Conservation (phyloP, 2,888 invertebrate species). For the Volucella bombylans region DNA sequence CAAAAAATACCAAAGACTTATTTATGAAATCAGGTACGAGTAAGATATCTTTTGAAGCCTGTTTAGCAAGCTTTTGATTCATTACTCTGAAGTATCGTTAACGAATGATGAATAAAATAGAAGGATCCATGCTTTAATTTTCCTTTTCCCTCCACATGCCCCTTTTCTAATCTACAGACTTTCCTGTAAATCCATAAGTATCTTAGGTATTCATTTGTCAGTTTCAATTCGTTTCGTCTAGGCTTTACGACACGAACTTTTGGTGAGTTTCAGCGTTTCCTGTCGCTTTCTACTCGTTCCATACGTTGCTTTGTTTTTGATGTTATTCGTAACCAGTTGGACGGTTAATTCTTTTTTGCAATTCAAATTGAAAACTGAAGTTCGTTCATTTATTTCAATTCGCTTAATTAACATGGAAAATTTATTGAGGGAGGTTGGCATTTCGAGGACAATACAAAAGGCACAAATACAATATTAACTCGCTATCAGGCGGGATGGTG, state of each 20-base stretch:
- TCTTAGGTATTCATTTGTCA: background rate
- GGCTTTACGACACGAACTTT: constrained; percentile 53
- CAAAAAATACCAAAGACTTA: too few relatives aligned
- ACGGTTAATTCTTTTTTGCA: constrained; percentile 32
- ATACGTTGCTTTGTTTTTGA: constrained; percentile 46
- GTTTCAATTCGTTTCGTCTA: constrained; percentile 28
- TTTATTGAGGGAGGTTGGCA: constrained; percentile 56
- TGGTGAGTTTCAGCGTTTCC: constrained; percentile 32
- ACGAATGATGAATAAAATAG: too few relatives aligned
- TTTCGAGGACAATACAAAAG: constrained; percentile 40
- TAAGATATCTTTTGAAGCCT: too few relatives aligned
- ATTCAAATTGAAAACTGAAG: constrained; percentile 53
- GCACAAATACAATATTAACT: background rate
- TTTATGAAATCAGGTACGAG: too few relatives aligned
- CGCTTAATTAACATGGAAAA: constrained; percentile 67
- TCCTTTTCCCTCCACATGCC: constrained; percentile 27
- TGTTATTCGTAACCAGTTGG: constrained; percentile 39
- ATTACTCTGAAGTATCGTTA: too few relatives aligned
- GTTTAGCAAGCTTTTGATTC: too few relatives aligned
- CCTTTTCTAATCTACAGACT: constrained; percentile 54
- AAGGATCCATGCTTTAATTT: constrained; percentile 1
- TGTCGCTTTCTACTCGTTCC: constrained; percentile 3
- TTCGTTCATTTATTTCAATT: constrained; percentile 62
- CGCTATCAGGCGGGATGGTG: too few relatives aligned
- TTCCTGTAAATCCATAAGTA: background rate